Percentiles rank a stretch among this genome's conserved stretches.
These are phyloP conservation scores for Neopipo cinnamomea DNA, from an alignment of 2,113 vertebrate genomes.

Conservation along the genomic window DNA sequence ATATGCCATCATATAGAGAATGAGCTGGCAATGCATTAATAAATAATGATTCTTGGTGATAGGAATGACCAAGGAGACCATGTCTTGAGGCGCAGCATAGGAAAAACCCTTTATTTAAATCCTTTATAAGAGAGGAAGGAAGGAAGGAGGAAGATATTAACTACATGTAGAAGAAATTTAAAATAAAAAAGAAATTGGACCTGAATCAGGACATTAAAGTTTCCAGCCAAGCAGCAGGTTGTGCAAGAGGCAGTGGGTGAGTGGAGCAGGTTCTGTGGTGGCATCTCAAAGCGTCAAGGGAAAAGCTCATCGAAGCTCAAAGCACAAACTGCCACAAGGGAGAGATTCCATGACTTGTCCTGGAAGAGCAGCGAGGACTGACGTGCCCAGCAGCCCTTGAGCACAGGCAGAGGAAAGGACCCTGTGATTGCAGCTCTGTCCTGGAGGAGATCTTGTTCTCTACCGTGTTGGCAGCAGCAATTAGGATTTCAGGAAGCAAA, in stretches of 20 bases:
- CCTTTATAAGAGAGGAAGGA: not conserved
- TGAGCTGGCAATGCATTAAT: not conserved
- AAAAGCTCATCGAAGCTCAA: not conserved
- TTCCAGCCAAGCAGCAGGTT: not conserved
- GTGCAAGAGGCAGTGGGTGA: not conserved
- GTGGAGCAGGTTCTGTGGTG: not conserved
- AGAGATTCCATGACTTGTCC: not conserved
- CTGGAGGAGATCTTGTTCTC: not conserved
- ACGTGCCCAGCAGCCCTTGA: not conserved
- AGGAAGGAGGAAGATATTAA: not conserved
- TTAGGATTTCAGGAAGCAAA: not conserved
- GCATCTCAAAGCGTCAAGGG: not conserved
- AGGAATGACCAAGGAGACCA: not conserved
- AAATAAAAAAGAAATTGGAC: not conserved
- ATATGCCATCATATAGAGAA: not conserved
- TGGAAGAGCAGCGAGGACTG: not conserved
- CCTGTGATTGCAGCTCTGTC: rapidly evolving
- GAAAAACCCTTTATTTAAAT: not conserved
- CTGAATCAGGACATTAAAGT: not conserved
- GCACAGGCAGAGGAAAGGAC: not conserved
- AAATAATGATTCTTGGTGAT: not conserved
- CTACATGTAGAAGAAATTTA: not conserved
- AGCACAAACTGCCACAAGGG: not conserved
- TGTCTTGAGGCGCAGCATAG: not conserved
- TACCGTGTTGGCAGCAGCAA: not conserved